Evolutionary conservation across 2,113 vertebrate species (phyloP), one percentile per base, ranked within the genome.

Genomic region (Oryzias melastigma): DNA sequence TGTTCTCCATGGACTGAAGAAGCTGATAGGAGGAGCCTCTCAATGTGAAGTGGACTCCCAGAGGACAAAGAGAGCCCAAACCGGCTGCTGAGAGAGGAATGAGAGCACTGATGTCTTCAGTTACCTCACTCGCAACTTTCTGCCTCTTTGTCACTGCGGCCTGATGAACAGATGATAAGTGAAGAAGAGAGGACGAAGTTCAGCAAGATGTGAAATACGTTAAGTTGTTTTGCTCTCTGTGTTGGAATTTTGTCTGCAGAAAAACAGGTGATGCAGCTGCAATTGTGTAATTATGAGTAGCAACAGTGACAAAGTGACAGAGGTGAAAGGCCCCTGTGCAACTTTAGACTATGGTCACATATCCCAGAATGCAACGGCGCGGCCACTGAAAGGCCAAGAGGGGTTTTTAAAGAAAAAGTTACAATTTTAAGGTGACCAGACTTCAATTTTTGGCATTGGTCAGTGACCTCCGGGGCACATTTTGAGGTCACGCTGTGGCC

Each of bases 1-100:
- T 90, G 85, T 90, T 90, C 82, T 59, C 75, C 80, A 76, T 84
- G 82, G 88, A 88, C 84, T 87, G 82, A 87, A 87, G 83, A 87
- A 78, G 85, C 63, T 83, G 85, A 84, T 74, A 73, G 85, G 76
- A 84, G 79, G 88, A 66, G 57, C 76, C 83, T 88, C 88, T 89
- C 84, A 65, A 86, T 79, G 77, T 89, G 90, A 87, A 92, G 85
- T 90, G 85, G 83, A 80, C 77, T 80, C 71, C 81, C 51, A 3
- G 61, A 12, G 15, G 68, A 89, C 88, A 91, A 85, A 89, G 87
- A 85, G 51, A 52, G 83, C 86, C 78, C 77, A 88, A 3, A 87
- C 80, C 87, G 78, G 71, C 84, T 59, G 76, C 58, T 17, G 15
- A 66, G 72, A 67, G 62, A 69, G 63, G 57, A 75, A 80, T 71